Evolutionary conservation across 2,888 invertebrate genomes (phyloP).

Genomic region (Catonia carolina): DNA sequence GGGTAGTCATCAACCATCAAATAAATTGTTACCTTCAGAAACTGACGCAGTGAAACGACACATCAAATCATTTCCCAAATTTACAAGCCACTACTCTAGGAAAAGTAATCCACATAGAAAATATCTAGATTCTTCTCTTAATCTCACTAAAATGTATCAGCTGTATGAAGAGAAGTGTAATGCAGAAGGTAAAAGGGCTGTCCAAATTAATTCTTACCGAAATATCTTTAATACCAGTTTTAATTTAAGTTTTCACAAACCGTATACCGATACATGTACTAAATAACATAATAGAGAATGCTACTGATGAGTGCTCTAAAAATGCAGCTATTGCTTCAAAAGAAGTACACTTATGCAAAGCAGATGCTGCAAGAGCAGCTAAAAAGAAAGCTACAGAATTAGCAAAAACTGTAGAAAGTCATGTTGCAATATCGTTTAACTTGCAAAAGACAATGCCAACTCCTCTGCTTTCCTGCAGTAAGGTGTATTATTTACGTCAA

Average conservation of each 20-base stretch:
- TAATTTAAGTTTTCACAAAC: not conserved
- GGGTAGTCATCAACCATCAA: no score
- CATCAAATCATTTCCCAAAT: not conserved
- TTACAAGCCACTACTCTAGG: no score
- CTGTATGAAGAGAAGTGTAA: no score
- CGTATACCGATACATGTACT: constrained; percentile 6
- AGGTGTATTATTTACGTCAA: not conserved
- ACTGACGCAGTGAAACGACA: no score
- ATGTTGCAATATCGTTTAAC: not conserved
- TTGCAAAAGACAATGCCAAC: not conserved
- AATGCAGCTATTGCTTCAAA: not conserved
- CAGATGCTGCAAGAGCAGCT: not conserved
- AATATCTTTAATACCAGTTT: no score
- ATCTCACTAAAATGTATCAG: no score
- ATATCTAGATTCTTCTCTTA: no score
- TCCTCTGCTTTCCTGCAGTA: not conserved
- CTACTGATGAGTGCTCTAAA: not conserved
- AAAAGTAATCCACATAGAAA: no score
- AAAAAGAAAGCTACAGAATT: not conserved
- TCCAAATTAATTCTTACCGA: no score
- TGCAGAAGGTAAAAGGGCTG: no score
- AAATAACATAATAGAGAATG: not conserved
- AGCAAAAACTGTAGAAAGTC: not conserved
- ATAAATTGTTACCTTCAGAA: no score
- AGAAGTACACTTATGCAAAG: not conserved